These are phyloP conservation scores for Hyperoplus lanceolatus DNA, from an alignment of 2,797 vertebrate genomes.

Conservation along the genomic window DNA sequence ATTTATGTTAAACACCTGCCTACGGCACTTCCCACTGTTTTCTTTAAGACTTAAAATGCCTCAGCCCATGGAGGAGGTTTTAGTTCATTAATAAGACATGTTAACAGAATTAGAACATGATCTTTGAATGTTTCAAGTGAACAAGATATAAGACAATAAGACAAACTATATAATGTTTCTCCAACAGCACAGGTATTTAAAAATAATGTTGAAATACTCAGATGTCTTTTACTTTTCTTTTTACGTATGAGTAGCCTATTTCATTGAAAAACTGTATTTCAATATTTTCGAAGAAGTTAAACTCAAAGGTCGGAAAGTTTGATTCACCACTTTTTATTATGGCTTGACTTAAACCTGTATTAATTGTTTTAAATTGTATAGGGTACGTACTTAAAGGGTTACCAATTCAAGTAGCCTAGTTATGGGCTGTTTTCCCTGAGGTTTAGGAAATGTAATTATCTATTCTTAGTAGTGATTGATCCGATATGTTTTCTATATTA, in stretches of 20 bases:
- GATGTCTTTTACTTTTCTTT: not conserved
- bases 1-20: not conserved
- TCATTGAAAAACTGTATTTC: not conserved
- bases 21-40: not conserved
- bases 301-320: not conserved
- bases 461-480: not conserved
- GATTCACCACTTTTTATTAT: not conserved
- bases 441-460: not conserved
- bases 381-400: no score
- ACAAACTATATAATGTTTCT: not conserved
- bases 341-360: not conserved
- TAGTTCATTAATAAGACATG: not conserved
- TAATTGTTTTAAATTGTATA: not conserved
- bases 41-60: not conserved
- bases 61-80: not conserved
- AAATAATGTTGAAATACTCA: conserved; percentile 10
- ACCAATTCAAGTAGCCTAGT: not conserved
- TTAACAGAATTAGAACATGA: not conserved
- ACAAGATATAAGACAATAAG: not conserved
- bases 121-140: not conserved
- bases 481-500: not conserved
- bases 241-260: not conserved
- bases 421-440: not conserved
- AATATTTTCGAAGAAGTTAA: not conserved
- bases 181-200: not conserved